Percentiles rank a stretch among this genome's conserved stretches.
These are phyloP conservation scores for Anthophora plumipes DNA, from an alignment of 2,888 invertebrate species.

Conservation along the genomic window DNA sequence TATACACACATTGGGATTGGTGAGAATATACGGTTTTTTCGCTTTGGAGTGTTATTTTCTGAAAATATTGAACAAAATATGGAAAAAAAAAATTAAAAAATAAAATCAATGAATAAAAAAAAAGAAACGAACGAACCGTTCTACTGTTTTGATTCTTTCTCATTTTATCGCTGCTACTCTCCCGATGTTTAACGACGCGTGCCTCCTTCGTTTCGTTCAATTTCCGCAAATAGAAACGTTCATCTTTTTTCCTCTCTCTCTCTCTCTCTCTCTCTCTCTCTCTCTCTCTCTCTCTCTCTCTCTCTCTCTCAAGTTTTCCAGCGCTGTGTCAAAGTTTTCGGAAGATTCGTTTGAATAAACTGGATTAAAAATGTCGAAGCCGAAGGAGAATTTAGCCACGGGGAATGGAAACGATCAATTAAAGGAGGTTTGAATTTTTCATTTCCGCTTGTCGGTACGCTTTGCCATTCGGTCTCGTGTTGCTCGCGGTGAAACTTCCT, in stretches of 20 bases:
- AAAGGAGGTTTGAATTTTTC: neutral
- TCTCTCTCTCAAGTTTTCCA: neutral
- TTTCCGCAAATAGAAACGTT: neutral
- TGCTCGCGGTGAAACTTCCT: neutral
- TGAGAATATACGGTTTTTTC: slow-evolving; percentile 85
- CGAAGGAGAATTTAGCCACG: neutral
- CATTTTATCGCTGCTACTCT: slow-evolving; percentile 28
- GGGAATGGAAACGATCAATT: neutral
- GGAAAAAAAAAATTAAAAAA: slow-evolving; percentile 82
- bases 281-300: too few relatives aligned
- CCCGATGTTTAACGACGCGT: slow-evolving; percentile 8
- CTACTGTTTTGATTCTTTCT: slow-evolving; percentile 47
- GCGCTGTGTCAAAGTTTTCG: neutral
- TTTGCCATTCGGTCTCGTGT: neutral
- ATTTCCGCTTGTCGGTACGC: neutral
- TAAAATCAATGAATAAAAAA: slow-evolving; percentile 83
- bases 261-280: too few relatives aligned
- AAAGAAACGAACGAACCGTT: slow-evolving; percentile 63
- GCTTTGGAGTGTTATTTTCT: slow-evolving; percentile 85
- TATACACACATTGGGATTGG: slow-evolving; percentile 84
- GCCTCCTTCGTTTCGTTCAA: neutral
- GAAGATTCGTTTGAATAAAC: neutral
- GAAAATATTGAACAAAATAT: slow-evolving; percentile 85
- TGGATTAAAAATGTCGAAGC: slow-evolving; percentile 13
- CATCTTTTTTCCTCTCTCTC: neutral